Percentiles rank a stretch among this genome's conserved stretches.
Conservation (phyloP, 2,797 vertebrate species). For the Macroramphosus scolopax region DNA sequence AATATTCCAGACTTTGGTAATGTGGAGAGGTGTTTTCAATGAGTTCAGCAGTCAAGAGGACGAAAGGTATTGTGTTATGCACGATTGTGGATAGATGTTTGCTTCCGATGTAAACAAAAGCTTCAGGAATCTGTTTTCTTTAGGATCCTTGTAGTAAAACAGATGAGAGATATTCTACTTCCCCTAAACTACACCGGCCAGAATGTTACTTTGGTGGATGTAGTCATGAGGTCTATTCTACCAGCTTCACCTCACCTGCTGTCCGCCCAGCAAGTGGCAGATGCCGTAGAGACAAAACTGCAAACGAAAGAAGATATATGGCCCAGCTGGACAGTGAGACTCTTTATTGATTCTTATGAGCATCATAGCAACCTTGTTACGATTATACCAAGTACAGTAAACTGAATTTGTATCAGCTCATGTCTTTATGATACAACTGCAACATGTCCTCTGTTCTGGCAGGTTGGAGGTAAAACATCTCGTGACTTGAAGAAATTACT, state of each 20-base stretch:
- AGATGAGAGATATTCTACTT: conserved; percentile 39
- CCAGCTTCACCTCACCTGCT: conserved; percentile 47
- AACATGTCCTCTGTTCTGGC: conserved; percentile 20
- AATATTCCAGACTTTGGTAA: conserved; percentile 63
- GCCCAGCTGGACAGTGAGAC: conserved; percentile 76
- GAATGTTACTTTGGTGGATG: conserved; percentile 64
- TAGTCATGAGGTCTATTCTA: conserved; percentile 70
- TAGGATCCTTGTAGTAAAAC: conserved; percentile 76
- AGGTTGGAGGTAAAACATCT: conserved; percentile 66
- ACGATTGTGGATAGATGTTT: fast-evolving
- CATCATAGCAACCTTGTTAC: too few relatives aligned
- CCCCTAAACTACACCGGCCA: conserved; percentile 20
- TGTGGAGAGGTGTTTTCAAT: conserved; percentile 61
- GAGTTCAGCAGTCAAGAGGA: conserved; percentile 61
- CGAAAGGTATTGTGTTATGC: conserved; percentile 58
- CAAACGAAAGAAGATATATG: conserved; percentile 51
- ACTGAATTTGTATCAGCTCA: too few relatives aligned
- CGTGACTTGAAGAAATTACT: conserved; percentile 66
- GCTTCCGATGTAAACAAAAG: neutral
- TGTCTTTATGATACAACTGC: too few relatives aligned
- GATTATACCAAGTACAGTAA: too few relatives aligned
- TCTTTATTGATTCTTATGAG: too few relatives aligned
- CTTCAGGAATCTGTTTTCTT: neutral
- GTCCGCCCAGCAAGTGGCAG: conserved; percentile 62
- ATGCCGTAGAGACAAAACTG: conserved; percentile 58